Conservation (phyloP, 1,140 invertebrate species). For the Phymastichus coffea region DNA sequence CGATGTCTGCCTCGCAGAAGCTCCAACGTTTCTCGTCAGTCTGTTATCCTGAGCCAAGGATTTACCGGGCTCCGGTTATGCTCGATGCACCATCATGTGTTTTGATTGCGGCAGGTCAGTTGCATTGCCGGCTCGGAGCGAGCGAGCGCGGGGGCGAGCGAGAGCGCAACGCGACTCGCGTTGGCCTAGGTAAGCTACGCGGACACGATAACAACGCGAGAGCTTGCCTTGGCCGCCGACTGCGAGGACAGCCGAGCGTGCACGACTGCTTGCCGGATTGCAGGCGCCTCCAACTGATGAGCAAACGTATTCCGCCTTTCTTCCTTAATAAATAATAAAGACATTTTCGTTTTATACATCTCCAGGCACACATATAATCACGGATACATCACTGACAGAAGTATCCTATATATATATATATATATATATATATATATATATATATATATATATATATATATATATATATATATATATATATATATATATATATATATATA, state of each 20-base stretch:
- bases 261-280: neutral
- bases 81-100: constrained; percentile 54
- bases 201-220: constrained; percentile 24
- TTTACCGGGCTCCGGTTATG: constrained; percentile 57
- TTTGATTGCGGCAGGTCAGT: constrained; percentile 55
- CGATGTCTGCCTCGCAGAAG: too few relatives aligned
- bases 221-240: neutral
- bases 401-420: too few relatives aligned
- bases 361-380: too few relatives aligned
- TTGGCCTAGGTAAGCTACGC: constrained; percentile 26
- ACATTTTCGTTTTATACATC: too few relatives aligned
- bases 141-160: neutral
- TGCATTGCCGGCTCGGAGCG: constrained; percentile 39
- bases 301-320: too few relatives aligned
- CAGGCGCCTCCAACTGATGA: neutral
- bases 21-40: too few relatives aligned
- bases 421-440: too few relatives aligned
- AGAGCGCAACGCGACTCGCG: neutral
- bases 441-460: too few relatives aligned
- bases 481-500: too few relatives aligned
- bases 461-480: too few relatives aligned
- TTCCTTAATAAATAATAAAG: too few relatives aligned
- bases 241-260: neutral
- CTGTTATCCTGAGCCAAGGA: constrained; percentile 48
- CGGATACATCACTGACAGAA: too few relatives aligned